Percentiles rank a stretch among this genome's conserved stretches.
Evolutionary conservation across 2,888 invertebrate genomes (phyloP).

Genomic region (Rhabditoides inermis): DNA sequence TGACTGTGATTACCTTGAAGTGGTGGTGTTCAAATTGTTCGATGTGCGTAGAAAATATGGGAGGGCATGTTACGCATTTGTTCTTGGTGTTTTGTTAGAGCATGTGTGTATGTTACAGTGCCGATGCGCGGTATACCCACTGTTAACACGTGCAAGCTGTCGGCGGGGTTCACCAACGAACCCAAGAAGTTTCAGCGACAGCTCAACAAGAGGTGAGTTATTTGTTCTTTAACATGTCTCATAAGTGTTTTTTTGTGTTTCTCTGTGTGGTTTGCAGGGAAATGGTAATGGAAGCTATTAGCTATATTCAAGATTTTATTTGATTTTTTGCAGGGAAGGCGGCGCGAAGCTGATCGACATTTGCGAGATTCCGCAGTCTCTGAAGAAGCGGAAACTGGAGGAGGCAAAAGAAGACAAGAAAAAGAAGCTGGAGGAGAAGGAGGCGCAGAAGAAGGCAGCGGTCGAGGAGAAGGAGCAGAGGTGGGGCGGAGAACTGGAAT

Average conservation of each 20-base stretch:
- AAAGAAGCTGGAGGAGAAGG: conserved; percentile 11
- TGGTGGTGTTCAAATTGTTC: too few species aligned
- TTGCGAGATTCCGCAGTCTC: conserved; percentile 27
- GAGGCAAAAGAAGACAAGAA: conserved; percentile 9
- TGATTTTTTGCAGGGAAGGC: background rate
- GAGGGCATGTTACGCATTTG: too few species aligned
- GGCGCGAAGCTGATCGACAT: conserved; percentile 11
- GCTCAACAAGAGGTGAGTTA: conserved; percentile 19
- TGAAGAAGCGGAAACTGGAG: conserved; percentile 13
- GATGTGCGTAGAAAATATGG: too few species aligned
- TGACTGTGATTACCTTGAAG: too few species aligned
- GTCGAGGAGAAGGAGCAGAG: conserved; percentile 4
- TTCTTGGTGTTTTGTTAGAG: too few species aligned
- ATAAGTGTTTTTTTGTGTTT: too few species aligned
- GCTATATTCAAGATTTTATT: too few species aligned
- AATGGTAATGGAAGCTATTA: too few species aligned
- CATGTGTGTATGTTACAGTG: too few species aligned
- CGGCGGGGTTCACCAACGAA: conserved; percentile 34
- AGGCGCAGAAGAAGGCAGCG: conserved; percentile 3
- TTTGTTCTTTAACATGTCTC: too few species aligned
- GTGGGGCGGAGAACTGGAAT: background rate
- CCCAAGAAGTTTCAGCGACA: conserved; percentile 35
- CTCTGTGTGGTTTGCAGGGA: too few species aligned
- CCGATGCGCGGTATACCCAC: conserved; percentile 33
- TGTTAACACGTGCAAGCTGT: conserved; percentile 20